Conservation (phyloP, 2,888 invertebrate species). For the Isotomurus palustris region DNA sequence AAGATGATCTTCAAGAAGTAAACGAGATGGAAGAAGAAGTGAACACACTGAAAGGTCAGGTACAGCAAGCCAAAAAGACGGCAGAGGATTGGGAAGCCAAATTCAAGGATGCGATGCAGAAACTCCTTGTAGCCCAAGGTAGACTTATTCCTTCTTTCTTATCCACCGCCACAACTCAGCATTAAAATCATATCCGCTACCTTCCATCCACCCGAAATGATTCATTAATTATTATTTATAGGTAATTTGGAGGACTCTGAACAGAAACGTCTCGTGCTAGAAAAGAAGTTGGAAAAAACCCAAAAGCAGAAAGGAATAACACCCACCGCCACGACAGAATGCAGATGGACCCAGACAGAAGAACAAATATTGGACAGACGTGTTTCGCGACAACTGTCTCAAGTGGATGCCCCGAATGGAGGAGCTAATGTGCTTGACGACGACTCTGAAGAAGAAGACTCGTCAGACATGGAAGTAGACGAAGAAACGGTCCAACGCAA, state of each 20-base stretch:
- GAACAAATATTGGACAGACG: slow-evolving; percentile 37
- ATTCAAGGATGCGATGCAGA: slow-evolving; percentile 58
- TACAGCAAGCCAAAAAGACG: slow-evolving; percentile 54
- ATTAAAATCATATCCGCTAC: too few species aligned
- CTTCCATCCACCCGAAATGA: too few species aligned
- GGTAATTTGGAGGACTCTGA: slow-evolving; percentile 66
- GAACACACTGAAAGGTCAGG: slow-evolving; percentile 39
- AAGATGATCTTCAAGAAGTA: slow-evolving; percentile 56
- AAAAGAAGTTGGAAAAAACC: slow-evolving; percentile 68
- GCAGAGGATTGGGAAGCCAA: slow-evolving; percentile 67
- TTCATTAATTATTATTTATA: too few species aligned
- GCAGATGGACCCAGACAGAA: slow-evolving; percentile 43
- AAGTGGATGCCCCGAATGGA: slow-evolving; percentile 60
- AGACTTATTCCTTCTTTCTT: background rate
- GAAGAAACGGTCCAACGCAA: slow-evolving; percentile 57
- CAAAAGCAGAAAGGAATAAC: slow-evolving; percentile 51
- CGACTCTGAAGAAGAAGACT: slow-evolving; percentile 23
- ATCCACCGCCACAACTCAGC: too few species aligned
- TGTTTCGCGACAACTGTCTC: slow-evolving; percentile 46
- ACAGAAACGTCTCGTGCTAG: slow-evolving; percentile 68
- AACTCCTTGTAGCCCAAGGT: slow-evolving; percentile 38
- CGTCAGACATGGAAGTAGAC: slow-evolving; percentile 55
- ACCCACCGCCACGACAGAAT: slow-evolving; percentile 37
- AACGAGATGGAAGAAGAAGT: slow-evolving; percentile 53
- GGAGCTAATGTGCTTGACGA: slow-evolving; percentile 31